Conservation (phyloP, 2,797 vertebrate genomes). For the Cacajao melanocephalus region DNA sequence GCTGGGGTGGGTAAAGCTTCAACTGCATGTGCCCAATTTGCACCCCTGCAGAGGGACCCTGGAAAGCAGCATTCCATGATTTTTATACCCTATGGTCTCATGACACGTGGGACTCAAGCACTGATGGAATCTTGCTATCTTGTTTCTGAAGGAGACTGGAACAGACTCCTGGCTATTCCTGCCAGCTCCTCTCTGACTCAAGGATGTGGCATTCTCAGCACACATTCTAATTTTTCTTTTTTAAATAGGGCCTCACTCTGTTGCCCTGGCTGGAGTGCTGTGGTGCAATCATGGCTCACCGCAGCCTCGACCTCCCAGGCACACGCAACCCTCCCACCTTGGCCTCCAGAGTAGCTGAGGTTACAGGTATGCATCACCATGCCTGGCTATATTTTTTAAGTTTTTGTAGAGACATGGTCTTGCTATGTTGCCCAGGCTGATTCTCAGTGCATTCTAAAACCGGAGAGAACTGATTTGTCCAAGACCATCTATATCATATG, state of each 20-base stretch:
- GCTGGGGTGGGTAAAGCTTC: neutral
- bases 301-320: neutral
- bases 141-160: neutral
- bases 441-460: neutral
- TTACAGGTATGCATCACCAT: neutral
- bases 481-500: neutral
- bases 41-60: neutral
- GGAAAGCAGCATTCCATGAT: neutral
- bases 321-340: rapidly evolving
- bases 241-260: neutral
- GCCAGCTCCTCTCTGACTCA: neutral
- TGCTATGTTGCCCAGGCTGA: neutral
- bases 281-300: neutral
- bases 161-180: neutral
- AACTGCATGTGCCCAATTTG: too few relatives aligned
- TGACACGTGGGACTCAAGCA: neutral
- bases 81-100: neutral
- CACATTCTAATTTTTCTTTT: neutral
- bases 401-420: neutral
- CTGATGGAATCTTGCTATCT: neutral
- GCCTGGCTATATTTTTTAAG: neutral
- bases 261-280: neutral
- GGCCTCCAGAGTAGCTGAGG: neutral
- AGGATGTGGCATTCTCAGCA: neutral
- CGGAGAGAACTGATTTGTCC: neutral